phyloP scores from a whole-genome alignment of 2,113 vertebrate species.

The Pachycephala philippinensis region DNA sequence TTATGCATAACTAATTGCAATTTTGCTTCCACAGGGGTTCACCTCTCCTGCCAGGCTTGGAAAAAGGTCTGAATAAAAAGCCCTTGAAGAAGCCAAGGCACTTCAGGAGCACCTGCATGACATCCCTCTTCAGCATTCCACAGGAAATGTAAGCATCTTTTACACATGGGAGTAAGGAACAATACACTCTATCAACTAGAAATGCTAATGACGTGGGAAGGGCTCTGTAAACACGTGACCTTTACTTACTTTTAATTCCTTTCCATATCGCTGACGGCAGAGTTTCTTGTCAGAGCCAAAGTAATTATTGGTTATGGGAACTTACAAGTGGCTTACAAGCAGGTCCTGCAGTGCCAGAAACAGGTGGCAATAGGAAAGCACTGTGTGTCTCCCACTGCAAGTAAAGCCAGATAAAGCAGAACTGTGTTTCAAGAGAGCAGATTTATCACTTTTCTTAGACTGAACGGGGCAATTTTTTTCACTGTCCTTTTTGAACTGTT shows the following conservation, averaged over 20 bases:
- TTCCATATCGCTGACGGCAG: neutral
- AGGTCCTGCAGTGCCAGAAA: neutral
- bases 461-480: neutral
- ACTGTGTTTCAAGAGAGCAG: neutral
- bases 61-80: neutral
- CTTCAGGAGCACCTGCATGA: neutral
- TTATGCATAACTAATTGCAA: neutral
- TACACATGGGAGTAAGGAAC: neutral
- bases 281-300: neutral
- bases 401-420: neutral
- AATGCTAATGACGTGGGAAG: neutral
- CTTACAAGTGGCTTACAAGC: neutral
- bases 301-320: neutral
- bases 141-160: neutral
- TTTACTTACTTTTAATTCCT: constrained; percentile 3
- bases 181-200: neutral
- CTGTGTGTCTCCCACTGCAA: neutral
- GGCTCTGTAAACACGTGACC: neutral
- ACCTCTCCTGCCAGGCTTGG: neutral
- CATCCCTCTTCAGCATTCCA: neutral
- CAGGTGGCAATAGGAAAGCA: neutral
- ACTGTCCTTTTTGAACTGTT: neutral
- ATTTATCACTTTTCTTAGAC: neutral
- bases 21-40: neutral
- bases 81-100: neutral